A percentile compares a stretch with the other conserved stretches of the same genome.
These are phyloP conservation scores for Phlogophora meticulosa DNA, from an alignment of 2,888 invertebrate species.

Conservation along the genomic window DNA sequence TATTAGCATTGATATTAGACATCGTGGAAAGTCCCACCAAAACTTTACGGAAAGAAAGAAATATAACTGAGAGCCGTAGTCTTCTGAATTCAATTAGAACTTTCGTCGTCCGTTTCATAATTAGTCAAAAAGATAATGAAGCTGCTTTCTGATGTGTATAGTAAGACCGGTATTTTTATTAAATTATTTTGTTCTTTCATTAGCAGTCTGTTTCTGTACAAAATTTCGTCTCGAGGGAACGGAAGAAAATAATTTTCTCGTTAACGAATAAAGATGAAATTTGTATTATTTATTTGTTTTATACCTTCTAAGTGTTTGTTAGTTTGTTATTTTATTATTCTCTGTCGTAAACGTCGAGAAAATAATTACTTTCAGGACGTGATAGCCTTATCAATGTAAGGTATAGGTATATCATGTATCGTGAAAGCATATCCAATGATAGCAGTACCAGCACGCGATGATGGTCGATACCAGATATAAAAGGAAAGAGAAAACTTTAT, in stretches of 20 bases:
- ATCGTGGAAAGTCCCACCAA: constrained; percentile 41
- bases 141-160: constrained; percentile 53
- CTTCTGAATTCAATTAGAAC: constrained; percentile 69
- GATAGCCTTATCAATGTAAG: neutral
- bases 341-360: neutral
- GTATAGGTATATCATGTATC: too few species aligned
- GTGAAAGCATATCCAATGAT: too few species aligned
- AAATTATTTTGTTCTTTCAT: constrained; percentile 51
- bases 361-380: neutral
- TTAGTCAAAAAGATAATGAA: constrained; percentile 69
- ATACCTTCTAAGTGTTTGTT: constrained; percentile 9
- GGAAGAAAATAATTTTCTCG: constrained; percentile 28
- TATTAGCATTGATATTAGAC: constrained; percentile 72
- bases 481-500: too few species aligned
- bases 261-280: constrained; percentile 26
- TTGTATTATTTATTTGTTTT: constrained; percentile 37
- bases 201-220: constrained; percentile 33
- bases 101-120: constrained; percentile 64
- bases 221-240: constrained; percentile 37
- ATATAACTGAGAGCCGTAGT: constrained; percentile 50
- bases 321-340: too few species aligned
- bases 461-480: too few species aligned
- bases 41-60: constrained; percentile 58
- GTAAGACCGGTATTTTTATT: constrained; percentile 52
- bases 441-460: too few species aligned